phyloP scores from a whole-genome alignment of 2,888 invertebrate genomes.

The Brenthis ino region DNA sequence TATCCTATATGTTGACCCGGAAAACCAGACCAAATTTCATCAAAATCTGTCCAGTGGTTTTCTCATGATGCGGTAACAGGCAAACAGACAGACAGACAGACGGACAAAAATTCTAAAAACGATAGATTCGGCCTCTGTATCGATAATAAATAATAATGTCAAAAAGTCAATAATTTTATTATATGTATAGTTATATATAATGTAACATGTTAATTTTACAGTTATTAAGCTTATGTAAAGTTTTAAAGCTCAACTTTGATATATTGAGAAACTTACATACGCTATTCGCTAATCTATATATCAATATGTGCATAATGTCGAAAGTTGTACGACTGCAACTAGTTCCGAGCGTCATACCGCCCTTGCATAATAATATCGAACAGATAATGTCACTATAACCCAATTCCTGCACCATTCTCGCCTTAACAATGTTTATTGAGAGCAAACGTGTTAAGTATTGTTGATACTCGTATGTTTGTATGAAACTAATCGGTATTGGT shows the following conservation, averaged over 20 bases:
- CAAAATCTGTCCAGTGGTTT: too few relatives aligned
- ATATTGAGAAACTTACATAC: constrained; percentile 23
- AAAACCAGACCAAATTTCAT: too few relatives aligned
- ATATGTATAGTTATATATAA: too few relatives aligned
- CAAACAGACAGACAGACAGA: too few relatives aligned
- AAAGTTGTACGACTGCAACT: constrained; percentile 36
- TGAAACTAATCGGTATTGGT: too few relatives aligned
- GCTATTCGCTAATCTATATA: constrained; percentile 20
- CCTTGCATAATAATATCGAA: constrained; percentile 38
- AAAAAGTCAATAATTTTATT: too few relatives aligned
- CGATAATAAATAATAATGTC: too few relatives aligned
- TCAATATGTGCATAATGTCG: constrained; percentile 32
- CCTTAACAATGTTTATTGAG: constrained; percentile 19
- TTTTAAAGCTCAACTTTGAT: constrained; percentile 21
- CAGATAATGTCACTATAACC: constrained; percentile 35
- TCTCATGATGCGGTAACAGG: too few relatives aligned
- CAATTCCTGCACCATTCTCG: constrained; percentile 20
- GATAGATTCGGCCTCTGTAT: too few relatives aligned
- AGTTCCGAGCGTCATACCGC: constrained; percentile 35
- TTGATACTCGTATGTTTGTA: background rate
- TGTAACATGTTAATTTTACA: too few relatives aligned
- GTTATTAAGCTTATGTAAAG: constrained; percentile 18
- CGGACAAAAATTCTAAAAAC: too few relatives aligned
- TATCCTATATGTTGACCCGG: too few relatives aligned
- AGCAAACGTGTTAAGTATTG: constrained; percentile 15